Conservation (phyloP, 2,888 invertebrate species). For the Ennomos quercinarius region DNA sequence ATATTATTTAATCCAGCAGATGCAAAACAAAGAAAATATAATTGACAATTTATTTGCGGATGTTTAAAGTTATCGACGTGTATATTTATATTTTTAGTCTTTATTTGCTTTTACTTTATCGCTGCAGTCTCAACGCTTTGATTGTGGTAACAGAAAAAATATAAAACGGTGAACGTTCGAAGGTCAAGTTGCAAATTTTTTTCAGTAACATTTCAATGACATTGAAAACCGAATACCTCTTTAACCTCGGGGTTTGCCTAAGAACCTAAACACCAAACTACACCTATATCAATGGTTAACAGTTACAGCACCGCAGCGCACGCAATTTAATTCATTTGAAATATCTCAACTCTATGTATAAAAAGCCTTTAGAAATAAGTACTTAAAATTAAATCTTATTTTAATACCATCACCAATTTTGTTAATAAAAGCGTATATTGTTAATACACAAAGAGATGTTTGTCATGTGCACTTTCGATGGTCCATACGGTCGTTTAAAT, state of each 20-base stretch:
- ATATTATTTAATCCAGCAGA: too few species aligned
- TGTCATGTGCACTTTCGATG: constrained; percentile 81
- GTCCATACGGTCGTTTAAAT: constrained; percentile 67
- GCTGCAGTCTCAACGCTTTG: constrained; percentile 5
- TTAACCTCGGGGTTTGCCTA: constrained; percentile 20
- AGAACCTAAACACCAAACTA: constrained; percentile 13
- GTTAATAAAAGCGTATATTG: constrained; percentile 55
- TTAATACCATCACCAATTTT: constrained; percentile 72
- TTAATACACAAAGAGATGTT: constrained; percentile 45
- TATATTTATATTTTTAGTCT: constrained; percentile 1
- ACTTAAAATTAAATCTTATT: constrained; percentile 54
- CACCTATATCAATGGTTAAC: constrained; percentile 5
- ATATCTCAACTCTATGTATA: constrained; percentile 63
- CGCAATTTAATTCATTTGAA: constrained; percentile 32
- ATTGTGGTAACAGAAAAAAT: constrained; percentile 41
- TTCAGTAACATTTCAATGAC: constrained; percentile 60
- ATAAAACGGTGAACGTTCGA: constrained; percentile 64
- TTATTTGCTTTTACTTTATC: constrained; percentile 25
- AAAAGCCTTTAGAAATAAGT: constrained; percentile 56
- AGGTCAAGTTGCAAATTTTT: constrained; percentile 57
- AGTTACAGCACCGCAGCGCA: constrained; percentile 29
- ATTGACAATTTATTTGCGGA: too few species aligned
- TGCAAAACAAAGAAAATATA: too few species aligned
- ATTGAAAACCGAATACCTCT: constrained; percentile 57
- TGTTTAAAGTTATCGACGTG: too few species aligned